Evolutionary conservation across 2,113 vertebrate genomes (phyloP).

Genomic region (Pteropus alecto): DNA sequence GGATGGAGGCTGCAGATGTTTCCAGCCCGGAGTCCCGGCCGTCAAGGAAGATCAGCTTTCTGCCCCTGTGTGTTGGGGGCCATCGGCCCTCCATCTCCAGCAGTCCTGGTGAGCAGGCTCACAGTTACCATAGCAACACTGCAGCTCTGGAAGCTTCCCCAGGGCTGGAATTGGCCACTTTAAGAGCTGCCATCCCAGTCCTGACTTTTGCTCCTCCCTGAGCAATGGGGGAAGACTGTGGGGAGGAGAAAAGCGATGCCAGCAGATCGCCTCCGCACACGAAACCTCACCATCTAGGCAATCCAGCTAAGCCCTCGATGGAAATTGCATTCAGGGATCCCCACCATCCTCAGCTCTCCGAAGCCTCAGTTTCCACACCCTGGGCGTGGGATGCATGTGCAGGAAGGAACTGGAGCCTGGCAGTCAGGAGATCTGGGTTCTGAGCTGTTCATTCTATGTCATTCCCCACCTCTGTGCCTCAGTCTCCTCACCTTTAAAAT

Average conservation of each 20-base stretch:
- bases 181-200: not conserved
- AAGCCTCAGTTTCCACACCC: not conserved
- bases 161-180: not conserved
- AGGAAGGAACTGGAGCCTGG: not conserved
- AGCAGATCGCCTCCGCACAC: not conserved
- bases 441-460: not conserved
- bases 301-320: rapidly evolving
- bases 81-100: not conserved
- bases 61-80: conserved; percentile 60
- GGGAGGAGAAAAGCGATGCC: not conserved
- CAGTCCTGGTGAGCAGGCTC: conserved; percentile 43
- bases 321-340: not conserved
- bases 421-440: not conserved
- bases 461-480: not conserved
- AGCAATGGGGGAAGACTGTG: not conserved
- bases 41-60: conserved; percentile 58
- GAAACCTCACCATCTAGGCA: not conserved
- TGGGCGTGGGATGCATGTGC: too few species aligned
- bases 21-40: not conserved
- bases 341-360: rapidly evolving
- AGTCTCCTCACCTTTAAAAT: not conserved
- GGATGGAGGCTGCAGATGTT: rapidly evolving
- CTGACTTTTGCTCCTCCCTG: not conserved
- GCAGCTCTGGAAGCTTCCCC: not conserved
- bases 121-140: conserved; percentile 5